Evolutionary conservation across 2,797 vertebrate species (phyloP).

Genomic region (Sebastiscus tertius): DNA sequence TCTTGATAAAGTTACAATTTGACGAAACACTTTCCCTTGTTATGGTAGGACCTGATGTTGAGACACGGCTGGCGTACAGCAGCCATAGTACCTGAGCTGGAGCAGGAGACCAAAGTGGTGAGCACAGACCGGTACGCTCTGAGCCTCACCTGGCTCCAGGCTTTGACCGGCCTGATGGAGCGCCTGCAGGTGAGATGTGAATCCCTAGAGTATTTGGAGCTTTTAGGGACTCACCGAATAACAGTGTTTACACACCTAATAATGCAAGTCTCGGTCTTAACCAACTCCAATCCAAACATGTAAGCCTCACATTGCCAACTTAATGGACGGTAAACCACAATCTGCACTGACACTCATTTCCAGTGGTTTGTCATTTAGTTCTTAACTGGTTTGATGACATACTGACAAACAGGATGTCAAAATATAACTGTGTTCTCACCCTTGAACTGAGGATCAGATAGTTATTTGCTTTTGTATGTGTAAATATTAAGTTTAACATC

Average conservation of each 20-base stretch:
- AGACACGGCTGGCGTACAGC: slow-evolving; percentile 89
- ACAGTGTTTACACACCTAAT: not conserved
- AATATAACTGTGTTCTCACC: not conserved
- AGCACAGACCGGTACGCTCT: slow-evolving; percentile 84
- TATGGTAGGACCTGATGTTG: slow-evolving; percentile 85
- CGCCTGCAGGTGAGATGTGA: slow-evolving; percentile 82
- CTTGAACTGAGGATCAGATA: not conserved
- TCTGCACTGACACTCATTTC: not conserved
- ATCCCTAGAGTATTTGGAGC: not conserved
- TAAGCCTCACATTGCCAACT: slow-evolving; percentile 3
- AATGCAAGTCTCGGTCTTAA: not conserved
- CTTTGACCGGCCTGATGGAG: slow-evolving; percentile 88
- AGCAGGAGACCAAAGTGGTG: slow-evolving; percentile 87
- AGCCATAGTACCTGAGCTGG: slow-evolving; percentile 88
- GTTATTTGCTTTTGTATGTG: not conserved
- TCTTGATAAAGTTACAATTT: not conserved
- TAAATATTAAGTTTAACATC: not conserved
- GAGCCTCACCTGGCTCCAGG: slow-evolving; percentile 90
- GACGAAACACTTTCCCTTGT: not conserved
- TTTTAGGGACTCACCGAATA: not conserved
- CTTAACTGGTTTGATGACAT: not conserved
- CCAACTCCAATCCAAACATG: not conserved
- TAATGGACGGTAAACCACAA: not conserved
- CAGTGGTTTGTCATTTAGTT: not conserved
- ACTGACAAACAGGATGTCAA: not conserved